These are phyloP conservation scores for Nomada fabriciana DNA, from an alignment of 2,888 invertebrate genomes.

Conservation along the genomic window DNA sequence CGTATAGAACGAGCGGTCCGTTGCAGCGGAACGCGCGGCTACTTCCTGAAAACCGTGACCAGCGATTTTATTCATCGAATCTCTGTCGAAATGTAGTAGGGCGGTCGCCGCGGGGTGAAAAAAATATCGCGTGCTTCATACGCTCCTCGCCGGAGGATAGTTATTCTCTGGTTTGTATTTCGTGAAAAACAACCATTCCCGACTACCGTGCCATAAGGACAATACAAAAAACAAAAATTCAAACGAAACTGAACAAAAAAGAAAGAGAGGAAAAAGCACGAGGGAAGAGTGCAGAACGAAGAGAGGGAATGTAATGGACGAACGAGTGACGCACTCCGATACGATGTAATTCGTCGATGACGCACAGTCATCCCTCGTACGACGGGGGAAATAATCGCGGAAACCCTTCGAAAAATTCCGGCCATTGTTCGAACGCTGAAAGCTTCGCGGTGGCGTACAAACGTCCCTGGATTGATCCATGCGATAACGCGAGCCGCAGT, in stretches of 20 bases:
- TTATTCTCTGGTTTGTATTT: conserved; percentile 30
- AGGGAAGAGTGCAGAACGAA: not conserved
- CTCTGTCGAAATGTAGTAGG: conserved; percentile 4
- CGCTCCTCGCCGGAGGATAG: conserved; percentile 12
- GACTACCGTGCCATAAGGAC: not conserved
- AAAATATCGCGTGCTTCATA: conserved; percentile 27
- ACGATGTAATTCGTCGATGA: conserved; percentile 64
- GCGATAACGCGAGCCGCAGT: conserved; percentile 40
- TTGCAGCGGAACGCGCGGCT: conserved; percentile 14
- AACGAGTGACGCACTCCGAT: conserved; percentile 25
- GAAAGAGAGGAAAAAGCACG: not conserved
- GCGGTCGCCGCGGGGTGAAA: conserved; percentile 20
- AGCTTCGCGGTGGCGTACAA: conserved; percentile 45
- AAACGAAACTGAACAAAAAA: not conserved
- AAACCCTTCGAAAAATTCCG: conserved; percentile 57
- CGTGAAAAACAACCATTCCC: not conserved
- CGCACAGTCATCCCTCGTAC: conserved; percentile 40
- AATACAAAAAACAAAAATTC: not conserved
- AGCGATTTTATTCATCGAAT: conserved; percentile 35
- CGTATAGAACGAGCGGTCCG: conserved; percentile 19
- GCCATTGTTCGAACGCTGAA: conserved; percentile 60
- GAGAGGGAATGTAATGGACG: conserved; percentile 42
- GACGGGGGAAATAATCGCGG: conserved; percentile 52
- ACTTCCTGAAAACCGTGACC: conserved; percentile 28
- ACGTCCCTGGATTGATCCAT: conserved; percentile 41